Evolutionary conservation across 2,888 invertebrate species (phyloP).

Genomic region (Gnatocerus cornutus): DNA sequence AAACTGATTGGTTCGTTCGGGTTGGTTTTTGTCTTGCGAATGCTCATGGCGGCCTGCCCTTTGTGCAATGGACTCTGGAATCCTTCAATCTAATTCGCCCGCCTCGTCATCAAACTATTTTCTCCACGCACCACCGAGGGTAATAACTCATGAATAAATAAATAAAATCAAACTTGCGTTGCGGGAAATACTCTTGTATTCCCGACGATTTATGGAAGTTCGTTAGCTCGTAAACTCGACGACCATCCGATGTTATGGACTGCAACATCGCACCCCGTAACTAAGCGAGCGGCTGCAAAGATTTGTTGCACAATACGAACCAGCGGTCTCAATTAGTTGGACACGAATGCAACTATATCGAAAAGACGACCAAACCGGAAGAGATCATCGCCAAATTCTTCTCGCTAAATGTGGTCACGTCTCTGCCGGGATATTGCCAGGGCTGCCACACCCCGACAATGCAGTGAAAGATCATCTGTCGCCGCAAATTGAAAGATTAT

Average conservation of each 20-base stretch:
- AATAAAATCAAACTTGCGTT: slow-evolving; percentile 64
- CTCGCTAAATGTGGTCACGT: too few relatives aligned
- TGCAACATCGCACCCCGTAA: slow-evolving; percentile 69
- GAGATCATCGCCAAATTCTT: too few relatives aligned
- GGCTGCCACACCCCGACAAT: slow-evolving; percentile 47
- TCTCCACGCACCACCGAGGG: slow-evolving; percentile 55
- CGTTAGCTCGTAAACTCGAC: slow-evolving; percentile 68
- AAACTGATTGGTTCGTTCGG: slow-evolving; percentile 61
- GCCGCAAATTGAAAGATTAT: slow-evolving; percentile 35
- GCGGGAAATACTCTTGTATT: slow-evolving; percentile 62
- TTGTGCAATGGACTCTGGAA: slow-evolving; percentile 20
- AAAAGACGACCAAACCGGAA: neutral
- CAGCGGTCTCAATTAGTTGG: slow-evolving; percentile 60
- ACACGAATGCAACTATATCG: slow-evolving; percentile 36
- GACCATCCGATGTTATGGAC: slow-evolving; percentile 67
- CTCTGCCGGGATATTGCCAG: slow-evolving; percentile 54
- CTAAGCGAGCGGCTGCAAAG: slow-evolving; percentile 63
- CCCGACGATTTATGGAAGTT: slow-evolving; percentile 68
- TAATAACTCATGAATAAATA: slow-evolving; percentile 67
- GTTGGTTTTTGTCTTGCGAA: slow-evolving; percentile 34
- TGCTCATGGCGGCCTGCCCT: slow-evolving; percentile 34
- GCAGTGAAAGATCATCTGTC: slow-evolving; percentile 33
- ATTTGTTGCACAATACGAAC: slow-evolving; percentile 55
- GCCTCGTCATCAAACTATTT: too few relatives aligned
- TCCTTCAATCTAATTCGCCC: slow-evolving; percentile 14